Evolutionary conservation across 2,797 vertebrate species (phyloP).

Genomic region (Sparidentex hasta): DNA sequence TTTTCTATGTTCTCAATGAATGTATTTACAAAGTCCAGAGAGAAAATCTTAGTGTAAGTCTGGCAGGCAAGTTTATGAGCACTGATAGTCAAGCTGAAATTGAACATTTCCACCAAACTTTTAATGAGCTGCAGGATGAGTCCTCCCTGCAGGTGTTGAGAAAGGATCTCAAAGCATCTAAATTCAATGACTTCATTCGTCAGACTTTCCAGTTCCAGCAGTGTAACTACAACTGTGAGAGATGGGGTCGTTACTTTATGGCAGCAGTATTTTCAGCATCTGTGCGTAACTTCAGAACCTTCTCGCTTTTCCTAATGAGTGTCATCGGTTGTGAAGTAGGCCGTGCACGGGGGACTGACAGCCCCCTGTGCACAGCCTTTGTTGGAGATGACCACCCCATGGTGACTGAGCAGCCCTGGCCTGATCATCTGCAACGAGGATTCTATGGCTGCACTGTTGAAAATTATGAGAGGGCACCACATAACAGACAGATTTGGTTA

Average conservation of each 20-base stretch:
- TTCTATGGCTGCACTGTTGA: slow-evolving; percentile 74
- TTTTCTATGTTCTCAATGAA: slow-evolving; percentile 76
- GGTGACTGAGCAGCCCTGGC: slow-evolving; percentile 62
- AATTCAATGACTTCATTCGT: slow-evolving; percentile 76
- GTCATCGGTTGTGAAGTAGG: slow-evolving; percentile 79
- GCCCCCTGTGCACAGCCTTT: slow-evolving; percentile 72
- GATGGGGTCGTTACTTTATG: slow-evolving; percentile 81
- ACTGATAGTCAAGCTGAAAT: slow-evolving; percentile 31
- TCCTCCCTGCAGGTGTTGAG: slow-evolving; percentile 67
- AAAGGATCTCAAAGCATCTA: slow-evolving; percentile 68
- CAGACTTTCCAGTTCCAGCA: slow-evolving; percentile 78
- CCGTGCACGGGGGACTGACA: slow-evolving; percentile 49
- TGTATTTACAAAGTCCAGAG: slow-evolving; percentile 73
- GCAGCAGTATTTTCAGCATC: slow-evolving; percentile 75
- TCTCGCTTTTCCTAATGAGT: slow-evolving; percentile 81
- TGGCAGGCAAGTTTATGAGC: slow-evolving; percentile 71
- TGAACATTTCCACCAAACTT: slow-evolving; percentile 54
- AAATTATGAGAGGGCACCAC: slow-evolving; percentile 51
- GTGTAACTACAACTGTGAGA: slow-evolving; percentile 74
- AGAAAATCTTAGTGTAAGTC: slow-evolving; percentile 58
- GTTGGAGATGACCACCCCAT: slow-evolving; percentile 76
- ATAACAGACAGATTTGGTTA: slow-evolving; percentile 66
- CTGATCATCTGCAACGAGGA: slow-evolving; percentile 40
- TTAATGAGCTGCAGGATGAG: slow-evolving; percentile 34
- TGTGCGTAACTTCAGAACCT: slow-evolving; percentile 76